phyloP scores from a whole-genome alignment of 2,888 invertebrate species.

The Boloria selene region DNA sequence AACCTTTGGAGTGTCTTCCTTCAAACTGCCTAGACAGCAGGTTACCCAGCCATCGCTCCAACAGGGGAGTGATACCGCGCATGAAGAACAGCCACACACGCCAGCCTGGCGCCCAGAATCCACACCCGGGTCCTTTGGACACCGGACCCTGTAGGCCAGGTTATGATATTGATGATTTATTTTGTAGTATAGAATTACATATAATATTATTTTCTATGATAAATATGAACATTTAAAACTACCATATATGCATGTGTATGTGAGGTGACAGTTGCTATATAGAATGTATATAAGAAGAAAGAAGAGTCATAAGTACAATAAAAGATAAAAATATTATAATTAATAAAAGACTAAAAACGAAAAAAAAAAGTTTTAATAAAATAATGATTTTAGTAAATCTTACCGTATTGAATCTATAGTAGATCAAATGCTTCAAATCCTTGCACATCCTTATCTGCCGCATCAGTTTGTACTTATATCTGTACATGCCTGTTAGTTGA shows the following conservation, averaged over 20 bases:
- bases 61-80: constrained; percentile 98
- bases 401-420: constrained; percentile 99
- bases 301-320: too few relatives aligned
- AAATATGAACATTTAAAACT: too few relatives aligned
- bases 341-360: constrained; percentile 1
- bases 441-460: constrained; percentile 99
- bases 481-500: constrained; percentile 99
- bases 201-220: too few relatives aligned
- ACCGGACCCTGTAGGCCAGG: constrained; percentile 90
- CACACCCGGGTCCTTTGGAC: constrained; percentile 99
- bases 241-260: too few relatives aligned
- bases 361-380: constrained; percentile 3
- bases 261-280: too few relatives aligned
- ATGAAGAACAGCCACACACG: constrained; percentile 99
- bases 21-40: constrained; percentile 99
- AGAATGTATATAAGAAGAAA: too few relatives aligned
- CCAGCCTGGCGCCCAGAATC: constrained; percentile 99
- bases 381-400: constrained; percentile 56
- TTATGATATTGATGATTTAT: too few relatives aligned
- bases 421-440: constrained; percentile 99
- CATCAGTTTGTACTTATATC: constrained; percentile 99
- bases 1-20: constrained; percentile 97
- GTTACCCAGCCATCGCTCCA: constrained; percentile 99
- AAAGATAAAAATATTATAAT: too few relatives aligned
- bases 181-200: too few relatives aligned